Percentiles rank a stretch among this genome's conserved stretches.
Evolutionary conservation across 2,113 vertebrate species (phyloP).

Genomic region (Oryzias curvinotus): DNA sequence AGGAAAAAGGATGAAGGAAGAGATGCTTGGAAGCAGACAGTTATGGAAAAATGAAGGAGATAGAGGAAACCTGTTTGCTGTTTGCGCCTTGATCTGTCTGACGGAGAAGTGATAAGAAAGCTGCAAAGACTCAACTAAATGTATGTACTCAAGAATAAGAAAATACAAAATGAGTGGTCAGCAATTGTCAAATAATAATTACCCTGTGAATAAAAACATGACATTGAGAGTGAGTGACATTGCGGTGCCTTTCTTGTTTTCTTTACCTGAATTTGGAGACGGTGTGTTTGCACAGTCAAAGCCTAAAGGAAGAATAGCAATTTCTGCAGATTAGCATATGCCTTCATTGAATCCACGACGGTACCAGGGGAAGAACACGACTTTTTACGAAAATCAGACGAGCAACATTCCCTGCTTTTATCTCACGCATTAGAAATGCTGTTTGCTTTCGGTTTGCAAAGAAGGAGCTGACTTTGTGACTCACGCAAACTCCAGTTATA

Average conservation of each 20-base stretch:
- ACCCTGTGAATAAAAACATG: background rate
- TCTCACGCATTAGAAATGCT: conserved; percentile 4
- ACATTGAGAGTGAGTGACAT: background rate
- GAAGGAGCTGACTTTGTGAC: background rate
- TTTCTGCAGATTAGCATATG: conserved; percentile 29
- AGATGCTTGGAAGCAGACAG: conserved; percentile 5
- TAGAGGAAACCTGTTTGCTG: too few species aligned
- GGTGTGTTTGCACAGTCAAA: conserved; percentile 12
- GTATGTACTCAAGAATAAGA: too few species aligned
- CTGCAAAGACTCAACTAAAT: too few species aligned
- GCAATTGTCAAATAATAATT: background rate
- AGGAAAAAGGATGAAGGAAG: conserved; percentile 3
- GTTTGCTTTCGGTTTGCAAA: background rate
- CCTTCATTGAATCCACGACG: conserved; percentile 32
- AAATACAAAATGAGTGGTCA: background rate
- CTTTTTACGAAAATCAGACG: conserved; percentile 25
- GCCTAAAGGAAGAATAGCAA: conserved; percentile 28
- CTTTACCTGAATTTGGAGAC: conserved; percentile 11
- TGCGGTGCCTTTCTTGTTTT: background rate
- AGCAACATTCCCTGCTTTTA: conserved; percentile 37
- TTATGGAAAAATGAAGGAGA: background rate
- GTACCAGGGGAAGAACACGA: conserved; percentile 24
- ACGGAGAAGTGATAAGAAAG: too few species aligned
- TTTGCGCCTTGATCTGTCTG: too few species aligned
- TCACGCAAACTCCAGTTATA: too few species aligned